These are phyloP conservation scores for Mesoclemmys tuberculata DNA, from an alignment of 2,113 vertebrate genomes.

Conservation along the genomic window DNA sequence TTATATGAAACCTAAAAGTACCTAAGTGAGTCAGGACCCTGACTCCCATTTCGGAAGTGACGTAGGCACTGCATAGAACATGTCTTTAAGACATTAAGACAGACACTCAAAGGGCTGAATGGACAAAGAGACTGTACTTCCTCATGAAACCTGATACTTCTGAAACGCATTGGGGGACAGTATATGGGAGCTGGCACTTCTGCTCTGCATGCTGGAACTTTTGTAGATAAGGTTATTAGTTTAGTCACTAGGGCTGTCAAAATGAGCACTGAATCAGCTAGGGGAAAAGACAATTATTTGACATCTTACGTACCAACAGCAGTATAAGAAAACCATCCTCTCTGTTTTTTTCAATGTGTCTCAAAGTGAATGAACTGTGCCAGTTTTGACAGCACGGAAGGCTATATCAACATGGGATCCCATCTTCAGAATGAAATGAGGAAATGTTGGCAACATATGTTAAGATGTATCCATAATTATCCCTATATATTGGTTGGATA, in stretches of 20 bases:
- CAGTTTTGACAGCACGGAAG: not conserved
- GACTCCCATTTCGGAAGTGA: not conserved
- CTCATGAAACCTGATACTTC: not conserved
- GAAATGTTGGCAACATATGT: not conserved
- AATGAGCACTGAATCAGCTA: not conserved
- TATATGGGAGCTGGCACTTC: not conserved
- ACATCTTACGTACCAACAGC: not conserved
- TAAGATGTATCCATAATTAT: not conserved
- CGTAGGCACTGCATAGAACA: not conserved
- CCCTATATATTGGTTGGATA: not conserved
- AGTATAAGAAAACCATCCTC: not conserved
- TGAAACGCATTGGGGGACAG: not conserved
- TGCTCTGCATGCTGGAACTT: not conserved
- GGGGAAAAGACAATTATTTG: not conserved
- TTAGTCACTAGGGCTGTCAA: not conserved
- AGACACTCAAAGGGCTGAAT: not conserved
- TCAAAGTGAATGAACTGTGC: not conserved
- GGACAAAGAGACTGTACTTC: not conserved
- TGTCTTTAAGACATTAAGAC: too few relatives aligned
- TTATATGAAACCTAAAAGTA: not conserved
- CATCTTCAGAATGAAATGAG: not conserved
- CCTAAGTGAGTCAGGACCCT: not conserved
- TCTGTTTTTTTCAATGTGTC: not conserved
- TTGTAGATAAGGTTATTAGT: not conserved
- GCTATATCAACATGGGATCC: not conserved